Percentiles rank a stretch among this genome's conserved stretches.
These are phyloP conservation scores for Lamproptera curius DNA, from an alignment of 2,888 invertebrate genomes.

Conservation along the genomic window DNA sequence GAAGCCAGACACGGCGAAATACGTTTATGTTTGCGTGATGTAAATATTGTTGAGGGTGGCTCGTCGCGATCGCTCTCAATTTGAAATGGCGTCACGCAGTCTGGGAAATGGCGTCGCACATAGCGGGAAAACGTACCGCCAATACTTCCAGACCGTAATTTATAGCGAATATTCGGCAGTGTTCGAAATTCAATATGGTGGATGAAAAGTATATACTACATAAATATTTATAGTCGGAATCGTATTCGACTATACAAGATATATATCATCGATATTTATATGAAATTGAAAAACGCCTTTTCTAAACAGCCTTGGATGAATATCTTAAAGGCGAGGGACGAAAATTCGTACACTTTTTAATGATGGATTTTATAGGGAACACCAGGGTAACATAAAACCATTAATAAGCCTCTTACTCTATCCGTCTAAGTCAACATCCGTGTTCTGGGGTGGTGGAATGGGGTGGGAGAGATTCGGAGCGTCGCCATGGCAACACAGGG, in stretches of 20 bases:
- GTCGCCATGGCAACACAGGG: conserved; percentile 66
- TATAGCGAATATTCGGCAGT: neutral
- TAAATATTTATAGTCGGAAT: too few species aligned
- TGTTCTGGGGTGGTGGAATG: conserved; percentile 61
- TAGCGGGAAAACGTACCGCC: conserved; percentile 47
- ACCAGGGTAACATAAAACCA: conserved; percentile 71
- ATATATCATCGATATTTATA: too few species aligned
- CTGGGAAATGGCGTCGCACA: conserved; percentile 65
- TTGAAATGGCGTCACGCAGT: conserved; percentile 75
- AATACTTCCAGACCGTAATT: conserved; percentile 42
- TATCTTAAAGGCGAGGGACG: neutral
- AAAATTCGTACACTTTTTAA: conserved; percentile 31
- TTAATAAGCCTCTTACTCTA: conserved; percentile 78
- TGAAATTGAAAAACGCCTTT: neutral
- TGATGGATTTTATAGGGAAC: conserved; percentile 43
- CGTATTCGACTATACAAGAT: too few species aligned
- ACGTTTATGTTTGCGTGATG: conserved; percentile 17
- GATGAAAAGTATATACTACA: neutral
- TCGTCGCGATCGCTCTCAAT: conserved; percentile 52
- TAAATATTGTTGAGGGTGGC: conserved; percentile 28
- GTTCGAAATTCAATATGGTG: neutral
- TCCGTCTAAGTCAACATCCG: conserved; percentile 77
- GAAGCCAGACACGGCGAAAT: neutral
- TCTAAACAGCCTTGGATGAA: neutral
- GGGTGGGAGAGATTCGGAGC: conserved; percentile 47